A percentile compares a stretch with the other conserved stretches of the same genome.
These are phyloP conservation scores for Labeo calbasu DNA, from an alignment of 2,797 vertebrate species.

Conservation along the genomic window DNA sequence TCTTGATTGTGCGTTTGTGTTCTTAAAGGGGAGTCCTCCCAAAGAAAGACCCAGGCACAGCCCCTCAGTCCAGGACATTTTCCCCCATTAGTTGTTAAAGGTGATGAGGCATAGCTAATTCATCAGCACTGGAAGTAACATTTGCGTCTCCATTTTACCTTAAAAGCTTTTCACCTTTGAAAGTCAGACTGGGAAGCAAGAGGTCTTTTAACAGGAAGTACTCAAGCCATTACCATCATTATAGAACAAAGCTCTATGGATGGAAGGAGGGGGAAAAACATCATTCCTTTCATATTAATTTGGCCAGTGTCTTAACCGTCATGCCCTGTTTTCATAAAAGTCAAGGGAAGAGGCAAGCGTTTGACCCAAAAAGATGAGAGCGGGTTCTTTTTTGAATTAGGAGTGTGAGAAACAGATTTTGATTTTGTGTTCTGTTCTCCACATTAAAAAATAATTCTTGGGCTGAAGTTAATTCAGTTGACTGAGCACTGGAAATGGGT, in stretches of 20 bases:
- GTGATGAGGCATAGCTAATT: constrained; percentile 54
- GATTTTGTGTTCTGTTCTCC: not conserved
- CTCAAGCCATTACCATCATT: constrained; percentile 57
- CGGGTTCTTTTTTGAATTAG: constrained; percentile 30
- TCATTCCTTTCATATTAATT: constrained; percentile 56
- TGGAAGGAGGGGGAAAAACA: constrained; percentile 1
- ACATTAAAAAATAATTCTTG: constrained; percentile 3
- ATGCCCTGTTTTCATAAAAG: constrained; percentile 54
- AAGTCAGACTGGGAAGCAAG: constrained; percentile 38
- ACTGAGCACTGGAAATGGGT: not conserved
- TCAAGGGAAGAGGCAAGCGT: constrained; percentile 44
- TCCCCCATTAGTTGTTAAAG: constrained; percentile 43
- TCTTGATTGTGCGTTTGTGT: constrained; percentile 11
- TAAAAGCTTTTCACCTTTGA: constrained; percentile 61
- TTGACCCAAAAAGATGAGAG: constrained; percentile 51
- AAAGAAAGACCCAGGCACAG: constrained; percentile 17
- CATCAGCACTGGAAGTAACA: constrained; percentile 38
- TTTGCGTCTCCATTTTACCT: constrained; percentile 49
- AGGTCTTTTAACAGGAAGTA: constrained; percentile 46
- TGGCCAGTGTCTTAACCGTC: constrained; percentile 56
- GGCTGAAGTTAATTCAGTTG: not conserved
- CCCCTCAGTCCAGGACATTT: constrained; percentile 12
- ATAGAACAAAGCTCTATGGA: constrained; percentile 50
- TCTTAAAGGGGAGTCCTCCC: not conserved
- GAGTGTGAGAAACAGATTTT: constrained; percentile 9